Conservation (phyloP, 2,113 vertebrate species). For the Callionymus lyra region DNA sequence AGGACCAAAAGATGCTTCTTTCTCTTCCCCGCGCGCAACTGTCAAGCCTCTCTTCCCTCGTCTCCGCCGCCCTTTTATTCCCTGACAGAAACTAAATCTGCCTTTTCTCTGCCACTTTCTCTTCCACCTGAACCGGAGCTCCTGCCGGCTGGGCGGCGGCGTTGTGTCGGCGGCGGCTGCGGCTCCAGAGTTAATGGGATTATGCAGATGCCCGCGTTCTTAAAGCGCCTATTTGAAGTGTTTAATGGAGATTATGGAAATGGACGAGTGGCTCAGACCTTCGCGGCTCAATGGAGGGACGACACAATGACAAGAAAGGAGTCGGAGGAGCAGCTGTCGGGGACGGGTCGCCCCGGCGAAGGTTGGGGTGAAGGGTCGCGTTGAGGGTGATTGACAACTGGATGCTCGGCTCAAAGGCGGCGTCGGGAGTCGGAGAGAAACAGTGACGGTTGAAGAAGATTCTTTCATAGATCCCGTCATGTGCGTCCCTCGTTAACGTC, state of each 20-base stretch:
- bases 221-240: slow-evolving; percentile 66
- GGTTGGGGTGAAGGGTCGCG: slow-evolving; percentile 28
- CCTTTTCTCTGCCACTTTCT: slow-evolving; percentile 19
- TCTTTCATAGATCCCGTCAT: too few relatives aligned
- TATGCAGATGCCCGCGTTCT: slow-evolving; percentile 66
- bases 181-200: slow-evolving; percentile 67
- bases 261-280: slow-evolving; percentile 50
- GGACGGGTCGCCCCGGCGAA: slow-evolving; percentile 13
- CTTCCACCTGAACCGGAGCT: slow-evolving; percentile 36
- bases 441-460: not conserved
- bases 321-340: slow-evolving; percentile 33
- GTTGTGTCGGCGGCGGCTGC: slow-evolving; percentile 28
- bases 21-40: slow-evolving; percentile 12
- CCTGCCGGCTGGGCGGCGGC: slow-evolving; percentile 16
- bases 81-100: slow-evolving; percentile 32
- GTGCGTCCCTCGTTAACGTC: too few relatives aligned
- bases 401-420: slow-evolving; percentile 1
- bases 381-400: slow-evolving; percentile 22
- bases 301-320: slow-evolving; percentile 49
- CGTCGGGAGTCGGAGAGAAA: not conserved
- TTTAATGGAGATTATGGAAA: slow-evolving; percentile 75
- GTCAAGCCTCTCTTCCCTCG: slow-evolving; percentile 9
- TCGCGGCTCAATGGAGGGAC: slow-evolving; percentile 52
- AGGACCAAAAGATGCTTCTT: slow-evolving; percentile 14
- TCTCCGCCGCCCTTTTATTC: slow-evolving; percentile 15